Percentiles rank a stretch among this genome's conserved stretches.
phyloP scores from a whole-genome alignment of 2,113 vertebrate genomes.

The Pantherophis guttatus region DNA sequence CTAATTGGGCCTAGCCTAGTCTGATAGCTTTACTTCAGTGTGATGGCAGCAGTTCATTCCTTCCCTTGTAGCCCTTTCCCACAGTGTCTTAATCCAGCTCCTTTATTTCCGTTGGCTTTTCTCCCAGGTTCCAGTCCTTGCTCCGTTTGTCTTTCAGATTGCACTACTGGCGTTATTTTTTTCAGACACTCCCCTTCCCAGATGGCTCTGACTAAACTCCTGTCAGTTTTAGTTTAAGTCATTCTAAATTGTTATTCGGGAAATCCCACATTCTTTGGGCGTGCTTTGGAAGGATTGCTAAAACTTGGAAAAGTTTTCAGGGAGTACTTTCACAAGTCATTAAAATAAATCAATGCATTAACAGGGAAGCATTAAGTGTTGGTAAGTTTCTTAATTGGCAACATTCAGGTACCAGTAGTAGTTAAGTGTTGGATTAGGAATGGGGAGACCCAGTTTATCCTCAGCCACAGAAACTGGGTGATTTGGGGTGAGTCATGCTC shows the following conservation, averaged over 20 bases:
- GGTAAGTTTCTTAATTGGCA: neutral
- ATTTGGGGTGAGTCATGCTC: neutral
- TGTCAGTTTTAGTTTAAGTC: conserved; percentile 9
- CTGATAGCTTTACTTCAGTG: neutral
- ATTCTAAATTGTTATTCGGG: conserved; percentile 1
- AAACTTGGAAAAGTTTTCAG: neutral
- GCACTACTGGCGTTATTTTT: conserved; percentile 45
- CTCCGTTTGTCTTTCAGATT: conserved; percentile 41
- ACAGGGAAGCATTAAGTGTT: neutral
- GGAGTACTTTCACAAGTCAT: neutral
- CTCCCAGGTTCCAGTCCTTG: conserved; percentile 35
- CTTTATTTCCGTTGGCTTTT: conserved; percentile 33
- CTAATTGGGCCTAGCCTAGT: conserved; percentile 8
- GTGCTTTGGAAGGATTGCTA: neutral
- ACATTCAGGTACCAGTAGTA: neutral
- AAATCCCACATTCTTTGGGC: neutral
- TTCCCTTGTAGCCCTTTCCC: conserved; percentile 39
- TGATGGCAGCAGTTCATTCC: neutral
- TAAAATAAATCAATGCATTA: neutral
- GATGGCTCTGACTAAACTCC: conserved; percentile 56
- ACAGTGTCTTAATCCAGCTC: conserved; percentile 20
- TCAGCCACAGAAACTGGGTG: neutral
- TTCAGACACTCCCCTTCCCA: conserved; percentile 62
- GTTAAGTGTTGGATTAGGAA: neutral
- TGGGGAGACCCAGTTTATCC: neutral